Evolutionary conservation across 1,140 invertebrate species (phyloP).

Genomic region (Neodiprion pinetum): DNA sequence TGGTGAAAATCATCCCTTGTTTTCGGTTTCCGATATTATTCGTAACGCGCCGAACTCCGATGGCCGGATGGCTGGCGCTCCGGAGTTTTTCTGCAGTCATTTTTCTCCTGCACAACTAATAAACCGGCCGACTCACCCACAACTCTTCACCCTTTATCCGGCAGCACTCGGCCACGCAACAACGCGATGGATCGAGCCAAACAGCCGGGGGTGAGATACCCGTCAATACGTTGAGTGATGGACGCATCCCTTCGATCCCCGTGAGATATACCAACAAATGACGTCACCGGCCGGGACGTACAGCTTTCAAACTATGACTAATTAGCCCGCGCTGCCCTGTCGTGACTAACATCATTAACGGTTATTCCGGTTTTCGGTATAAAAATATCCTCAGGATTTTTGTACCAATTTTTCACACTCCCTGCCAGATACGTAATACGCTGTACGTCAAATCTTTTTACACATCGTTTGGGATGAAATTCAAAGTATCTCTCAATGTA

Average conservation of each 20-base stretch:
- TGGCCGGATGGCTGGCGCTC: background rate
- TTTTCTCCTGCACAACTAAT: background rate
- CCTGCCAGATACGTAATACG: too few relatives aligned
- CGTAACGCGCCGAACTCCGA: background rate
- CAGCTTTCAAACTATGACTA: background rate
- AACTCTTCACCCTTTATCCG: background rate
- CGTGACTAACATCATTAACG: too few relatives aligned
- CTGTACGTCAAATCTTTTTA: too few relatives aligned
- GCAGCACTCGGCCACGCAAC: background rate
- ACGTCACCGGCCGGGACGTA: background rate
- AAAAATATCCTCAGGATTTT: too few relatives aligned
- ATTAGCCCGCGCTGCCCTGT: background rate
- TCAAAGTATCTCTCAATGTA: too few relatives aligned
- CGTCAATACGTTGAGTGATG: constrained; percentile 1
- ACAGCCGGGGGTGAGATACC: background rate
- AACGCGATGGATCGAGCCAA: background rate
- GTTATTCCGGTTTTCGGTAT: too few relatives aligned
- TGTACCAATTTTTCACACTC: too few relatives aligned
- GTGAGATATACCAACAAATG: background rate
- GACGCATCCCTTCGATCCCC: background rate
- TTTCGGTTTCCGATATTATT: background rate
- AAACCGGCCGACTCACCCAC: background rate
- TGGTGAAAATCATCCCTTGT: background rate
- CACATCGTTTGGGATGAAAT: too few relatives aligned
- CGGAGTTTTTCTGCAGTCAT: background rate